Conservation (phyloP, 2,797 vertebrate species). For the Anguilla pacifica region DNA sequence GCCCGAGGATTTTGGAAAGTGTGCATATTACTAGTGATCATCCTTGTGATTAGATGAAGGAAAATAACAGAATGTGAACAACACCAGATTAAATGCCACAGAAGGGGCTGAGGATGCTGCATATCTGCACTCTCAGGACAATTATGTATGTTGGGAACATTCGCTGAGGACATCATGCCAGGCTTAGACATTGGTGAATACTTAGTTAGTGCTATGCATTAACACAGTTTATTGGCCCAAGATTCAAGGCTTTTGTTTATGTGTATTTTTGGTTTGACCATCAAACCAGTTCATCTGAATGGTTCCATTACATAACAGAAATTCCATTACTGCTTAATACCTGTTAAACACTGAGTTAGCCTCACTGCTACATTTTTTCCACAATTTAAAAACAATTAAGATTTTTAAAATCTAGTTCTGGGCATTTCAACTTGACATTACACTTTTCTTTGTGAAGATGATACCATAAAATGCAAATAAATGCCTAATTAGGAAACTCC, state of each 20-base stretch:
- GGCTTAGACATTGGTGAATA: not conserved
- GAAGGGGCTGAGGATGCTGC: not conserved
- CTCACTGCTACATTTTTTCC: no score
- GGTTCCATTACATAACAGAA: not conserved
- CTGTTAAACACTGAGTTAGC: not conserved
- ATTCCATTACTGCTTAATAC: not conserved
- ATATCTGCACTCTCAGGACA: not conserved
- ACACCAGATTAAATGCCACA: constrained; percentile 19
- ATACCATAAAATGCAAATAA: not conserved
- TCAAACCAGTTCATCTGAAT: not conserved
- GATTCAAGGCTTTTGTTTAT: not conserved
- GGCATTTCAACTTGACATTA: not conserved
- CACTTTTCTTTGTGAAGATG: not conserved
- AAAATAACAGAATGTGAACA: not conserved
- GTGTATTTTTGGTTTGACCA: not conserved
- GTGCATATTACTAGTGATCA: not conserved
- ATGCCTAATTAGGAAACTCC: not conserved
- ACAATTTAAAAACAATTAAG: not conserved
- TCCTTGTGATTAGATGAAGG: not conserved
- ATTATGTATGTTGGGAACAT: not conserved
- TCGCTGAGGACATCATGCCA: not conserved
- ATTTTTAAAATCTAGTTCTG: not conserved
- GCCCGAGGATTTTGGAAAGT: not conserved
- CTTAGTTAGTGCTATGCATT: not conserved
- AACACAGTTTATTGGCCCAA: not conserved